Evolutionary conservation across 2,113 vertebrate species (phyloP).

Genomic region (Ageneiosus marmoratus): DNA sequence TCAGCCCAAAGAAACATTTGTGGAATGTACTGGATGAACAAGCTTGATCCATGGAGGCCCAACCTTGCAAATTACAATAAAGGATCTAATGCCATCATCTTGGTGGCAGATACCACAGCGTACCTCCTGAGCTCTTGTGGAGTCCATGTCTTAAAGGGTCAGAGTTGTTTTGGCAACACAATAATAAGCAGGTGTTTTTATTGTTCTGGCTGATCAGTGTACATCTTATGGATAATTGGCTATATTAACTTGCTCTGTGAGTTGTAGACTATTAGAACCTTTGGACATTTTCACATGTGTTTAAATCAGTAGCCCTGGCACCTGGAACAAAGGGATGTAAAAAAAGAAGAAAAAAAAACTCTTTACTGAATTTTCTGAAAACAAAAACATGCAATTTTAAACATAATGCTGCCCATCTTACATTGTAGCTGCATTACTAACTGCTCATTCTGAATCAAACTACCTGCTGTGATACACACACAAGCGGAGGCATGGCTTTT

Average conservation of each 20-base stretch:
- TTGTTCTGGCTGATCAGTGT: background rate
- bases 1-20: too few species aligned
- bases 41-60: too few species aligned
- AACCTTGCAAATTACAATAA: too few species aligned
- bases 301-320: background rate
- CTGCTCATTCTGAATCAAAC: background rate
- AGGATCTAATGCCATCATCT: too few species aligned
- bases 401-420: background rate
- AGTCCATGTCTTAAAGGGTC: too few species aligned
- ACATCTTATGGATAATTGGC: background rate
- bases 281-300: background rate
- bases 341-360: background rate
- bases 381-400: background rate
- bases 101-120: too few species aligned
- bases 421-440: background rate
- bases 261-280: background rate
- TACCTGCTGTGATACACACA: background rate
- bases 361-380: background rate
- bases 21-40: too few species aligned
- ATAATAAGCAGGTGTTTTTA: too few species aligned
- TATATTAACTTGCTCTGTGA: background rate
- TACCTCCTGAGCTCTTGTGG: too few species aligned
- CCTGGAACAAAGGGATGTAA: background rate
- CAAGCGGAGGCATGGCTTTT: too few species aligned
- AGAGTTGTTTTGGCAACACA: too few species aligned